Evolutionary conservation across 2,888 invertebrate species (phyloP), one percentile per base, ranked within the genome.

Genomic region (Leptura quadrifasciata): DNA sequence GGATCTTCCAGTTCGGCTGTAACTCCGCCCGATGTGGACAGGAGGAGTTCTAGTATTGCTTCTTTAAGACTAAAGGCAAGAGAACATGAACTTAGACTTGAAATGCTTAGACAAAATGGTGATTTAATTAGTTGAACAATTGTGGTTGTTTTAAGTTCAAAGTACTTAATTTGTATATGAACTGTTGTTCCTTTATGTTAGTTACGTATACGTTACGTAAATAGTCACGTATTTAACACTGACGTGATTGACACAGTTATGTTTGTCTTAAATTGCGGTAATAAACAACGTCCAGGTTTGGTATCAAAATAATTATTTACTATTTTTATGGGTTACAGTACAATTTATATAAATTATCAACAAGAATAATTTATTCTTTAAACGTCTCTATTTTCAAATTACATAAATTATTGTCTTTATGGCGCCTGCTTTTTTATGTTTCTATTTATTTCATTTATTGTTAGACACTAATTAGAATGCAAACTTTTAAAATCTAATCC

Each of bases 1-100:
- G 85, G 85, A 1, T 76, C 90, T 82, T 91, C 91, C 0, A 77
- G 85, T 12, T 78, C 81, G 6, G 91, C 92, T 0, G 81, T 86
- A 4, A 86, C 84, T 12, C 87, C 87, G 15, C 94, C 94, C 27
- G 95, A 96, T 80, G 94, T 95, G 74, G 96, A 96, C 88, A 91
- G 96, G 80, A 91, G 96, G 83, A 95, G 95, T 83, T 96, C 95
- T 35, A 97, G 97, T 85, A 97, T 97, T 83, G 97, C 96, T 0
- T 95, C 96, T 0, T 90, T 97, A 54, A 91, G 97, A 81, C 91
- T 96, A 84, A 97, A 97, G 83, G 97, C 97, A 0, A 91, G 97
- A 69, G 97, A 97, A 88, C 97, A 97, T 87, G 97, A 97, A 88
- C 90, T 96, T 64, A 93, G 96, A 87, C 90, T 96, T 84, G 96